Percentiles rank a stretch among this genome's conserved stretches.
Evolutionary conservation across 2,797 vertebrate genomes (phyloP).

Genomic region (Eospalax fontanierii): DNA sequence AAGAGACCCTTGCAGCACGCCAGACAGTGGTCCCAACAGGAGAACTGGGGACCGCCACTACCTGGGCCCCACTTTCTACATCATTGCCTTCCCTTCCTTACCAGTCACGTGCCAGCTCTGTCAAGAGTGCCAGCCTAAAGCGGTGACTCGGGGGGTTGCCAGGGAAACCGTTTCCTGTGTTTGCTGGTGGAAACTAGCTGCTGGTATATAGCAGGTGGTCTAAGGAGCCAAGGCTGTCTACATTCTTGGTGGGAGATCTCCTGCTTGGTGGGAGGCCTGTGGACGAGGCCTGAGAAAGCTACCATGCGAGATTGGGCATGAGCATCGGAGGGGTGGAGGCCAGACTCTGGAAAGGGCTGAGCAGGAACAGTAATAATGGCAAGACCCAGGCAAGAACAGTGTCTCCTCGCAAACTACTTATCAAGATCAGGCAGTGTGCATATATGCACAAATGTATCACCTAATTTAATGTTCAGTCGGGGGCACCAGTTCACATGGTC

Average conservation of each 20-base stretch:
- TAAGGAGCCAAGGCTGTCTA: neutral
- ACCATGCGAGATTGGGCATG: rapidly evolving
- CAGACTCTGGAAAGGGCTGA: neutral
- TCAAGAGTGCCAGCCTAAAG: constrained; percentile 19
- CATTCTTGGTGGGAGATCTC: neutral
- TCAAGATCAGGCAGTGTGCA: neutral
- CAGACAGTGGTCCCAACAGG: rapidly evolving
- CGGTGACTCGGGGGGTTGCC: constrained; percentile 50
- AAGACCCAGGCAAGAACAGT: neutral
- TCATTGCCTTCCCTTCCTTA: neutral
- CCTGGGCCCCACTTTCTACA: rapidly evolving
- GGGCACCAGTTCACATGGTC: neutral
- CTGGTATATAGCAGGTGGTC: neutral
- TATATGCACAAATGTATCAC: neutral
- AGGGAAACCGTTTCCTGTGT: constrained; percentile 65
- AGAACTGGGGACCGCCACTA: neutral
- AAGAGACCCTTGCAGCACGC: neutral
- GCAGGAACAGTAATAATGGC: neutral
- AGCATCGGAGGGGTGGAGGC: neutral
- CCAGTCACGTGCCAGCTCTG: neutral
- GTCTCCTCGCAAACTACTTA: neutral
- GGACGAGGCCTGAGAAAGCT: neutral
- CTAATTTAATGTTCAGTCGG: neutral
- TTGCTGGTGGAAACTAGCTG: constrained; percentile 4
- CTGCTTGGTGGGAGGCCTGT: neutral